These are phyloP conservation scores for Elachura formosa DNA, from an alignment of 2,113 vertebrate species.

Conservation along the genomic window DNA sequence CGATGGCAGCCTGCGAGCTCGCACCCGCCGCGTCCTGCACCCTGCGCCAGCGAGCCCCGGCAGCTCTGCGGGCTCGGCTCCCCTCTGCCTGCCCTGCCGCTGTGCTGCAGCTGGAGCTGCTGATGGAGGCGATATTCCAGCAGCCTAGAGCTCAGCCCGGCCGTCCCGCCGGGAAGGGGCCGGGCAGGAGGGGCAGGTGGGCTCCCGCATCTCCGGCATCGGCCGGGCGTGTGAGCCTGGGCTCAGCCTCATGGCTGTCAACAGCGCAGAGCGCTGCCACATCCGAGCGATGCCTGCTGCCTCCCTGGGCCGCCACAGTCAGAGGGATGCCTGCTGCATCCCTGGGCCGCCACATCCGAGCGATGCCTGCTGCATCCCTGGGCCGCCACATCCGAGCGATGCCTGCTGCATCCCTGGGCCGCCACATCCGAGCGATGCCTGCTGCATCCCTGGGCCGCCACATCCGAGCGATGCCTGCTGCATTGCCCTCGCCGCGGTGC, in stretches of 20 bases:
- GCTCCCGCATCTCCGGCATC: neutral
- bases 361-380: neutral
- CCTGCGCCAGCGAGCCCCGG: neutral
- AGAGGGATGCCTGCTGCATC: neutral
- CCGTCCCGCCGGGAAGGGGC: accelerated
- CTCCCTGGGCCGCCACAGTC: no score
- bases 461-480: neutral
- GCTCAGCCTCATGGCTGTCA: no score
- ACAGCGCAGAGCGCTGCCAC: no score
- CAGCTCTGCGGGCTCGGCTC: neutral
- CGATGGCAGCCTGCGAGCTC: neutral
- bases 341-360: no score
- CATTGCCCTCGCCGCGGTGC: no score
- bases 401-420: no score
- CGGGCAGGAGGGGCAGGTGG: neutral
- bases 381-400: no score
- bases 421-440: neutral
- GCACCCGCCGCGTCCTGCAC: neutral
- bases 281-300: no score
- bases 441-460: no score
- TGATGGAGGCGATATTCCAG: accelerated
- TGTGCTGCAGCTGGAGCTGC: neutral
- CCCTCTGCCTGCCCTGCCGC: neutral
- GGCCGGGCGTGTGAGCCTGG: accelerated
- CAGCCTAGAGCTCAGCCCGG: neutral